Base-by-base conservation (phyloP, 1,140 invertebrate genomes). In the Drosophila kanapiae region DNA sequence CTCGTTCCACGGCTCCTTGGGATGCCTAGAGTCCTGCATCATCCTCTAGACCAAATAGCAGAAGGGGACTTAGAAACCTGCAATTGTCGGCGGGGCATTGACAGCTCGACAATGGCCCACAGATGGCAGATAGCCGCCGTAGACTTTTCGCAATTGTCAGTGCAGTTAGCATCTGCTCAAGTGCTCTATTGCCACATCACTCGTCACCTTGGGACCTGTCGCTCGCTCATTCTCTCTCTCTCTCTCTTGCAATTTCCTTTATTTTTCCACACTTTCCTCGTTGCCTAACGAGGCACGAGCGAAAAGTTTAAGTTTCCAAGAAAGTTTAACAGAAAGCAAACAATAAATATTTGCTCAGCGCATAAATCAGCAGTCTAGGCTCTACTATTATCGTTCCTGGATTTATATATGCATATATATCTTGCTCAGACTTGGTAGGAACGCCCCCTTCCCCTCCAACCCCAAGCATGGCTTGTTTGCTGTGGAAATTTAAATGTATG, bases 401-500 rank as follows among this genome's bases (percentile, higher is more conserved):
- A 56, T 59, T 38, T 68, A 18, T 59, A 18, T 77, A 49, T 43
- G 31, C 57, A 54, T 31, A 72, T 57, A 59, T 49, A 38, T 58
- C 51, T 35, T 38, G n/a, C 59, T 8, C 16, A 18, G 51, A 31
- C 64, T 59, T 42, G 27, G 35, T 16, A 40, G 64, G 75, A 60
- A 83, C 69, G n/a, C n/a, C n/a, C n/a, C n/a, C n/a, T n/a, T n/a
- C n/a, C n/a, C n/a, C n/a, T n/a, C 60, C 78, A 74, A 14, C 67
- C 72, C 82, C 33, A 54, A 71, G 77, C 67, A 47, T 80, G 61
- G 65, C 76, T 63, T 80, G 71, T 87, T 88, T 82, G 77, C 70
- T 70, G 79, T 74, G 70, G 31, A 69, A 88, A 83, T 87, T 87
- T 83, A 83, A 87, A 87, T 87, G 61, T 83, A 87, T 87, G 84